These are phyloP conservation scores for Macquaria australasica DNA, from an alignment of 2,113 vertebrate species.

Conservation along the genomic window DNA sequence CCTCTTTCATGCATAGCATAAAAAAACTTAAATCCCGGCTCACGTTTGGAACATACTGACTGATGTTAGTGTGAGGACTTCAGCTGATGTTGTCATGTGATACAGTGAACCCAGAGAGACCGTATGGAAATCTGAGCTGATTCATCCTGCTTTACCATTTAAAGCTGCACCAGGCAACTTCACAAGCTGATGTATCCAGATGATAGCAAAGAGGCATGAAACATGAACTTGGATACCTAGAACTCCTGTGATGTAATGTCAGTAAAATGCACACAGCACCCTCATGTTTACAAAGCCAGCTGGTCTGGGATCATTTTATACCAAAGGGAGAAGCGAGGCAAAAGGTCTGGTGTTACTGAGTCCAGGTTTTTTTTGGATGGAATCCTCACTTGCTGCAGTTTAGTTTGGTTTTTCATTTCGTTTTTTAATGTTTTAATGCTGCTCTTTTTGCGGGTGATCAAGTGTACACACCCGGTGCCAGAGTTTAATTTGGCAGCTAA, in stretches of 20 bases:
- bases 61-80: conserved; percentile 16
- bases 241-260: conserved; percentile 48
- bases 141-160: conserved; percentile 22
- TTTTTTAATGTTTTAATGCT: not conserved
- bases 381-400: not conserved
- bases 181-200: conserved; percentile 19
- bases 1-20: conserved; percentile 29
- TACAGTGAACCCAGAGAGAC: not conserved
- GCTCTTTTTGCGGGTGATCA: not conserved
- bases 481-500: not conserved
- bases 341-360: not conserved
- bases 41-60: not conserved
- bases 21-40: not conserved
- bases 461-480: not conserved
- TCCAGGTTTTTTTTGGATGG: not conserved
- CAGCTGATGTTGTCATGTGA: conserved; percentile 22
- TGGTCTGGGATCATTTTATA: conserved; percentile 47
- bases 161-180: conserved; percentile 1
- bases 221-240: conserved; percentile 16
- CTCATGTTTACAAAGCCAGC: conserved; percentile 16
- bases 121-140: not conserved
- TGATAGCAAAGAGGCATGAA: conserved; percentile 32
- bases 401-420: not conserved
- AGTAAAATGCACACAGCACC: conserved; percentile 41
- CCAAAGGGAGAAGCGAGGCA: not conserved